Base-by-base conservation (phyloP, 2,113 vertebrate species). In the Apodemus speciosus region DNA sequence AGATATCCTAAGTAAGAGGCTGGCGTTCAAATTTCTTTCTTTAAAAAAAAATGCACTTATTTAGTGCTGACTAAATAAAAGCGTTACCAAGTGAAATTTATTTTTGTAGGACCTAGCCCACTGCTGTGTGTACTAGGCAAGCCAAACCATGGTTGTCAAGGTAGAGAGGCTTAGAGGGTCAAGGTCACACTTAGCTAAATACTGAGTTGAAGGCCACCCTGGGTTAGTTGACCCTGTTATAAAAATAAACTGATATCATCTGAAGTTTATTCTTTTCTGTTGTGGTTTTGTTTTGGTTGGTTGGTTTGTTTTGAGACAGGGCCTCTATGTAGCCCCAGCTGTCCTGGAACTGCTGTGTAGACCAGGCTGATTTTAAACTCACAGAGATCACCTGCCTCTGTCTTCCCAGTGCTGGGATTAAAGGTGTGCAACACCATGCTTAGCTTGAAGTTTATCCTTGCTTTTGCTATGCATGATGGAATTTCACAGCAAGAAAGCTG, bases 1-100 rank as follows among this genome's bases (percentile, higher is more conserved):
- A 90, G 88, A 85, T 81, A 83, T 68, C 20, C 6, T 86, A 72
- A 92, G 73, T 6, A 79, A 40, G 56, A 68, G 20, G 77, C 20
- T 83, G 40, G 53, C 23, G 18, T 75, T 81, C 46, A 85, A 2
- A 0, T 66, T 94, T 9, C 60, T 35, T 88, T 93, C 80, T 80
- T 49, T 30, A 76, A 49, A 32, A 49, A 32, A 25, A 76, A 92
- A 79, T 4, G 14, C 11, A 79, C 16, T 6, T 62, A 32, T 32
- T 66, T 66, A 64, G 43, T 5, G 40, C 68, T 72, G 30, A 86
- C 40, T 77, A 66, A 89, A 86, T 40, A 81, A 73, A 46, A 80
- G 56, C 20, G 53, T 95, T 75, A 64, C 16, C 46, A 3, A 23
- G n/a, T 94, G 58, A 87, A 88, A 87, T 58, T 85, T 81, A 14